Evolutionary conservation across 2,888 invertebrate species (phyloP).

Genomic region (Agrypnus murinus): DNA sequence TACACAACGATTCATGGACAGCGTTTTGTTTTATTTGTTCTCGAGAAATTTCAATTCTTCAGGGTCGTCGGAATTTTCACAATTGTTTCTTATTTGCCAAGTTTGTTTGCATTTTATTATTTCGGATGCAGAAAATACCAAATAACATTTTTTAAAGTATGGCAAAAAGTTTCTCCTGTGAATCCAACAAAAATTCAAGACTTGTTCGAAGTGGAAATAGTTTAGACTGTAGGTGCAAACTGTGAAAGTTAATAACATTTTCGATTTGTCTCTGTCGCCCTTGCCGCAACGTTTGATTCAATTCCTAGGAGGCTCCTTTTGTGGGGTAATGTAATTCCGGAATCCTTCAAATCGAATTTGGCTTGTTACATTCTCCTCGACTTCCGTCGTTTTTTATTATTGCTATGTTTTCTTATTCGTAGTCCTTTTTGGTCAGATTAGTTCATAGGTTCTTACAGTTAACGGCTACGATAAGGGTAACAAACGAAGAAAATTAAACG

Average conservation of each 20-base stretch:
- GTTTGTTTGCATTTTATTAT: conserved; percentile 26
- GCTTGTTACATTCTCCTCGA: conserved; percentile 21
- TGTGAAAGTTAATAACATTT: conserved; percentile 27
- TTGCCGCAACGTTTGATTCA: conserved; percentile 29
- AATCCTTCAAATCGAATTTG: conserved; percentile 29
- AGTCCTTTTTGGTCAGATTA: background rate
- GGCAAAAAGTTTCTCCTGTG: background rate
- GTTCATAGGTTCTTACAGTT: background rate
- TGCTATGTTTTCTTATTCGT: background rate
- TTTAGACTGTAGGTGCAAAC: conserved; percentile 22
- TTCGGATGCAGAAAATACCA: background rate
- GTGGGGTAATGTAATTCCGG: conserved; percentile 28
- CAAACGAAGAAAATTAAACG: too few species aligned
- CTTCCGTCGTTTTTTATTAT: conserved; percentile 20
- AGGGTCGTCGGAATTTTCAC: conserved; percentile 7
- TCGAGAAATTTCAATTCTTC: conserved; percentile 15
- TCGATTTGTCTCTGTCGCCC: conserved; percentile 30
- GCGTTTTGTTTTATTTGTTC: conserved; percentile 14
- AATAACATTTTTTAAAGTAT: background rate
- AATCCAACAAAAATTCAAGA: background rate
- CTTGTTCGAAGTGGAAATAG: conserved; percentile 15
- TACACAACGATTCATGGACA: background rate
- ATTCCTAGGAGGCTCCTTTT: conserved; percentile 25
- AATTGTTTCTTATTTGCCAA: conserved; percentile 9
- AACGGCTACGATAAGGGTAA: background rate